Percentiles rank a stretch among this genome's conserved stretches.
Conservation (phyloP, 2,888 invertebrate species). For the Nebria brevicollis region DNA sequence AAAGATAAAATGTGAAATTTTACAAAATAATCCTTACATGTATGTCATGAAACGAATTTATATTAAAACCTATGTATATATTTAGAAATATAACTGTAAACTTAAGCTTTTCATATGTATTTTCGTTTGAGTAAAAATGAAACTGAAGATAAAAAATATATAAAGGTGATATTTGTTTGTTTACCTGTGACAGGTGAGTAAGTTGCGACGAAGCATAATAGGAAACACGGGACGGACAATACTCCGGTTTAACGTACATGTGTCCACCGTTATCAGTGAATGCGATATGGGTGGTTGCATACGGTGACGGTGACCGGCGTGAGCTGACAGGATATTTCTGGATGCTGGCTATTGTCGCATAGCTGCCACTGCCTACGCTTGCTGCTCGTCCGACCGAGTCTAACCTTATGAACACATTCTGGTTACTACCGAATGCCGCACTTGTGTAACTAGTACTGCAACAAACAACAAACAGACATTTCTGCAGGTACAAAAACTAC, state of each 20-base stretch:
- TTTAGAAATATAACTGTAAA: no score
- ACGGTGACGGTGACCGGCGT: conserved; percentile 74
- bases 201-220: conserved; percentile 85
- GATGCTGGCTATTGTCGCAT: conserved; percentile 84
- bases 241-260: conserved; percentile 71
- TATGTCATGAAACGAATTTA: no score
- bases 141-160: background rate
- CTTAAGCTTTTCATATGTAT: no score
- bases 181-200: conserved; percentile 77
- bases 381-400: conserved; percentile 77
- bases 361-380: conserved; percentile 80
- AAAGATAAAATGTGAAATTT: no score
- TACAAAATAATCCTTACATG: no score
- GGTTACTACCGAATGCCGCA: conserved; percentile 79
- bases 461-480: conserved; percentile 29
- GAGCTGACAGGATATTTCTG: conserved; percentile 74
- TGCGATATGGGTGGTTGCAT: conserved; percentile 74
- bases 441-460: conserved; percentile 81
- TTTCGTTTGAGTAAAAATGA: no score
- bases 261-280: conserved; percentile 59
- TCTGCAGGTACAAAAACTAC: background rate
- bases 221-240: conserved; percentile 70
- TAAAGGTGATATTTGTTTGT: conserved; percentile 47
- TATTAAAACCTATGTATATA: no score
- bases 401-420: conserved; percentile 79